Evolutionary conservation across 2,888 invertebrate genomes (phyloP).

Genomic region (Hydraecia micacea): DNA sequence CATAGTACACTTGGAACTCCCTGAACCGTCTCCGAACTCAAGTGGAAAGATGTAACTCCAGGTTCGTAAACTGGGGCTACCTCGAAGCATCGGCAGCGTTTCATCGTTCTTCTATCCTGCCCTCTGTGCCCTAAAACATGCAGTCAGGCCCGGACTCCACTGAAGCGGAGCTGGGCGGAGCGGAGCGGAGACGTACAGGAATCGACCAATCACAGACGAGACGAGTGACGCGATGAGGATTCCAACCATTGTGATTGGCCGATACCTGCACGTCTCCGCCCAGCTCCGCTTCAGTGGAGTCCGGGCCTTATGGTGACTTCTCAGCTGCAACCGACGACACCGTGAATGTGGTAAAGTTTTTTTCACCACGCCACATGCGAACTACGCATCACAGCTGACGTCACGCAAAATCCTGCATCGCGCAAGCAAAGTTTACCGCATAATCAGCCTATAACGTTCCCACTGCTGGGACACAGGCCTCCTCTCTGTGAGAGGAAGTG

Average conservation of each 20-base stretch:
- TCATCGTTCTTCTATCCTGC: not conserved
- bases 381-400: not conserved
- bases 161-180: too few species aligned
- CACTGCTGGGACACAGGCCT: too few species aligned
- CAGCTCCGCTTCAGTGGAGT: too few species aligned
- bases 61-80: not conserved
- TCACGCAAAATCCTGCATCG: not conserved
- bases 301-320: too few species aligned
- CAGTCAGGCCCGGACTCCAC: too few species aligned
- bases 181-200: too few species aligned
- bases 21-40: not conserved
- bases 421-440: not conserved
- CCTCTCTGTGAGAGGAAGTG: too few species aligned
- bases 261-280: too few species aligned
- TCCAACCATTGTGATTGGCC: too few species aligned
- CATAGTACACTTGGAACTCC: not conserved
- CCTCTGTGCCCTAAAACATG: not conserved
- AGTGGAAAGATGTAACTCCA: not conserved
- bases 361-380: not conserved
- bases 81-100: not conserved
- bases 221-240: too few species aligned
- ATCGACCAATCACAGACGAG: too few species aligned
- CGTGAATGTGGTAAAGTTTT: not conserved
- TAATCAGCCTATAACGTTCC: too few species aligned
- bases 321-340: not conserved